phyloP scores from a whole-genome alignment of 2,113 vertebrate species.

The Colaptes auratus region DNA sequence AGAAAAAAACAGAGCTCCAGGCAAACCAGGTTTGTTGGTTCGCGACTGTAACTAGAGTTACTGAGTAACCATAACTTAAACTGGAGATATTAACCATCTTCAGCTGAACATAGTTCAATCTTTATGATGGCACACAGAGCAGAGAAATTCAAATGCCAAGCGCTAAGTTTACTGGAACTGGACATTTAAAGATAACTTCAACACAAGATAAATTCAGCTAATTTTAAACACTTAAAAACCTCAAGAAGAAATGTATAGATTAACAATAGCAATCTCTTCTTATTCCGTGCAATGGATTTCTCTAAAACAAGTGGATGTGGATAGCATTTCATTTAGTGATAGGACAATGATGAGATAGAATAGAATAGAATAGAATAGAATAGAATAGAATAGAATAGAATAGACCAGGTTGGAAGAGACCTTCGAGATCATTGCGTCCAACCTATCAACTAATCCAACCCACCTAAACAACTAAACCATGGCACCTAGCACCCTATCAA shows the following conservation, averaged over 20 bases:
- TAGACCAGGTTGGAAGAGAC: too few species aligned
- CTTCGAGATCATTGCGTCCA: too few species aligned
- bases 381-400: too few species aligned
- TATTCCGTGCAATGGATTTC: neutral
- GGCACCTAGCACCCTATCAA: too few species aligned
- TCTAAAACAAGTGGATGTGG: neutral
- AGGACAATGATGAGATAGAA: neutral
- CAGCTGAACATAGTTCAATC: neutral
- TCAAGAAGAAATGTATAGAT: neutral
- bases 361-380: too few species aligned
- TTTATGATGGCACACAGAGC: neutral
- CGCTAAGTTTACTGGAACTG: neutral
- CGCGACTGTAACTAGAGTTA: neutral
- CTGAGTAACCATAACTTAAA: neutral
- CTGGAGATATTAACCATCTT: neutral
- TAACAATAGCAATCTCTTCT: neutral
- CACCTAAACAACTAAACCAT: too few species aligned
- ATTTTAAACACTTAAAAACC: neutral
- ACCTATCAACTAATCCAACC: too few species aligned
- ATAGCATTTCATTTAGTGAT: rapidly evolving
- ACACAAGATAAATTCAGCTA: neutral
- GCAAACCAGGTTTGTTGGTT: neutral
- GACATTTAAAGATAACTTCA: neutral
- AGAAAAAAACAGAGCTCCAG: neutral
- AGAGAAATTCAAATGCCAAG: neutral